phyloP scores from a whole-genome alignment of 2,797 vertebrate species.

The Leucoraja ocellata region DNA sequence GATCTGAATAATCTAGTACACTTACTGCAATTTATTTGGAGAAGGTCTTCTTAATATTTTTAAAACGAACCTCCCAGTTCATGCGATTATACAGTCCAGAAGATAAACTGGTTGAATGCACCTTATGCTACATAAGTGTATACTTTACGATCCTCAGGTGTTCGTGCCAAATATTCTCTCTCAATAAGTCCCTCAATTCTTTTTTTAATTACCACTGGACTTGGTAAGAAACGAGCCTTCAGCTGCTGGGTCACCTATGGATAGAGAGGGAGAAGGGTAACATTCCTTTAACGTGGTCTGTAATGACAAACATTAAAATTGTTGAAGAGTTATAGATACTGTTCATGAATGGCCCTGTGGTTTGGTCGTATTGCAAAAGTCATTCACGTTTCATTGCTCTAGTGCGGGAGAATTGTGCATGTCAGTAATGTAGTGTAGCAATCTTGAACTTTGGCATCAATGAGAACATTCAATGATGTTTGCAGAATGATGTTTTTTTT shows the following conservation, averaged over 20 bases:
- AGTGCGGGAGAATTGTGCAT: background rate
- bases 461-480: background rate
- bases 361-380: background rate
- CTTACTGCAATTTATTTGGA: conserved; percentile 73
- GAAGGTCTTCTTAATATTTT: conserved; percentile 71
- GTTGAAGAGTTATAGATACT: background rate
- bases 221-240: conserved; percentile 88
- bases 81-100: conserved; percentile 83
- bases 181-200: conserved; percentile 99
- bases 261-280: conserved; percentile 42
- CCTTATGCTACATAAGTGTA: conserved; percentile 96
- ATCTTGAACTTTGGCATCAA: background rate
- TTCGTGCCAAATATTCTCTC: conserved; percentile 97
- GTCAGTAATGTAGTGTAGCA: background rate
- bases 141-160: conserved; percentile 95
- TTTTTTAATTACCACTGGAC: conserved; percentile 97
- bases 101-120: conserved; percentile 64
- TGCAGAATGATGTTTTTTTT: no score
- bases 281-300: background rate
- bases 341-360: background rate
- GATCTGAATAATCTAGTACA: conserved; percentile 84
- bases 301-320: background rate
- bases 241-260: conserved; percentile 93
- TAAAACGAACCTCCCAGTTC: conserved; percentile 92
- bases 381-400: background rate